Percentiles rank a stretch among this genome's conserved stretches.
Evolutionary conservation across 2,113 vertebrate species (phyloP).

Genomic region (Nibea coibor): DNA sequence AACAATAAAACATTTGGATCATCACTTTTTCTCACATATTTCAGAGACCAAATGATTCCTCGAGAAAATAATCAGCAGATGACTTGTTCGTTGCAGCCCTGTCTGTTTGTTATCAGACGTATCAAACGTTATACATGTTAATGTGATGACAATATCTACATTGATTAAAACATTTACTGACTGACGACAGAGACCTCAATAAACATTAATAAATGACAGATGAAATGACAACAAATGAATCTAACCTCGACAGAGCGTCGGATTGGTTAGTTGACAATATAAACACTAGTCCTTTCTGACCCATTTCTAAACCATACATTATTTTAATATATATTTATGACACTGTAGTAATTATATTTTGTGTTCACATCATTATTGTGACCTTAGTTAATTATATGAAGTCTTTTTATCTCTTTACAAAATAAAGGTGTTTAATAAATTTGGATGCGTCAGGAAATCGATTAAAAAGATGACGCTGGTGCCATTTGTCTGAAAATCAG

Average conservation of each 20-base stretch:
- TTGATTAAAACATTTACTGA: not conserved
- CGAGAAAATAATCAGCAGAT: not conserved
- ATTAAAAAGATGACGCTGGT: not conserved
- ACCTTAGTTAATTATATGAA: slow-evolving; percentile 4
- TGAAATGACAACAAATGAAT: not conserved
- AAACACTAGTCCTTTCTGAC: not conserved
- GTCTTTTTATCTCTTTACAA: not conserved
- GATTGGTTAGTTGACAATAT: not conserved
- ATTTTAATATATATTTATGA: slow-evolving; percentile 6
- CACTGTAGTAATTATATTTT: not conserved
- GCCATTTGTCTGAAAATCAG: slow-evolving; percentile 12
- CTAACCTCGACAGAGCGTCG: not conserved
- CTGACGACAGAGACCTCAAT: not conserved
- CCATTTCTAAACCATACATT: not conserved
- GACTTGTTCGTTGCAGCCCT: not conserved
- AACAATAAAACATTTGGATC: not conserved
- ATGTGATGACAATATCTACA: not conserved
- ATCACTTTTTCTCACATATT: not conserved
- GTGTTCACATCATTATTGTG: slow-evolving; percentile 3
- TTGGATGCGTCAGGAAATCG: not conserved
- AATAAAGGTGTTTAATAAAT: not conserved
- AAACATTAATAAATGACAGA: not conserved
- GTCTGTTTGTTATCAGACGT: not conserved
- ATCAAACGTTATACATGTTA: not conserved
- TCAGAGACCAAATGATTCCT: not conserved